A percentile compares a stretch with the other conserved stretches of the same genome.
These are phyloP conservation scores for Agrilus cyanescens DNA, from an alignment of 2,888 invertebrate genomes.

Conservation along the genomic window DNA sequence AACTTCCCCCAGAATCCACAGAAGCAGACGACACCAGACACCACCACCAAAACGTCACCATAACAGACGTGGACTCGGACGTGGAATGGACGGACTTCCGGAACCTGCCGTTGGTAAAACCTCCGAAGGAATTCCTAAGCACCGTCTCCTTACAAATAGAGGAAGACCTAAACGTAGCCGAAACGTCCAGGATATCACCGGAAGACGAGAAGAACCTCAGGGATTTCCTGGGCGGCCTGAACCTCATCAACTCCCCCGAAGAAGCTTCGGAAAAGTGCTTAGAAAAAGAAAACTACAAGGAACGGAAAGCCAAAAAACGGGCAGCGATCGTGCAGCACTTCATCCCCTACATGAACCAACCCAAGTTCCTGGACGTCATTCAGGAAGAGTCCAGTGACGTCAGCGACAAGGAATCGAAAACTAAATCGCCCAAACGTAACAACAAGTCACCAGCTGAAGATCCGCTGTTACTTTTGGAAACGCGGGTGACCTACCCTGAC, in stretches of 20 bases:
- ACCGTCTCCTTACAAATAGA: constrained; percentile 37
- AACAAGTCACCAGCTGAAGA: not conserved
- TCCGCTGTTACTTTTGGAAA: not conserved
- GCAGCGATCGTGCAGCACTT: constrained; percentile 45
- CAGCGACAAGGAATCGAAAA: constrained; percentile 37
- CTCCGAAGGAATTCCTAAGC: constrained; percentile 33
- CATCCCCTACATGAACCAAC: constrained; percentile 45
- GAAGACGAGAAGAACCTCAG: constrained; percentile 46
- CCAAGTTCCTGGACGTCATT: constrained; percentile 62
- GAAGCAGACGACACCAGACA: constrained; percentile 26
- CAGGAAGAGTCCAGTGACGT: constrained; percentile 65
- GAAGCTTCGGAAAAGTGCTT: constrained; percentile 21
- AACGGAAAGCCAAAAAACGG: constrained; percentile 41
- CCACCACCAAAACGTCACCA: constrained; percentile 40
- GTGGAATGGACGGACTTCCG: constrained; percentile 45
- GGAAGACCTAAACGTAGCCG: constrained; percentile 18
- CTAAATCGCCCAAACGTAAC: constrained; percentile 22
- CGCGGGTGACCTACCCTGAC: constrained; percentile 19
- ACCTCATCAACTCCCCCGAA: constrained; percentile 41
- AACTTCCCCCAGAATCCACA: constrained; percentile 28
- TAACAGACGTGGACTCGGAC: constrained; percentile 54
- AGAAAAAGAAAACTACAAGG: constrained; percentile 26
- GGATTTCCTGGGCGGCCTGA: constrained; percentile 44
- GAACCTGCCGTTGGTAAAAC: constrained; percentile 19
- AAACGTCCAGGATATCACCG: constrained; percentile 34